phyloP scores from a whole-genome alignment of 2,797 vertebrate genomes.

The Lophotriccus pileatus region DNA sequence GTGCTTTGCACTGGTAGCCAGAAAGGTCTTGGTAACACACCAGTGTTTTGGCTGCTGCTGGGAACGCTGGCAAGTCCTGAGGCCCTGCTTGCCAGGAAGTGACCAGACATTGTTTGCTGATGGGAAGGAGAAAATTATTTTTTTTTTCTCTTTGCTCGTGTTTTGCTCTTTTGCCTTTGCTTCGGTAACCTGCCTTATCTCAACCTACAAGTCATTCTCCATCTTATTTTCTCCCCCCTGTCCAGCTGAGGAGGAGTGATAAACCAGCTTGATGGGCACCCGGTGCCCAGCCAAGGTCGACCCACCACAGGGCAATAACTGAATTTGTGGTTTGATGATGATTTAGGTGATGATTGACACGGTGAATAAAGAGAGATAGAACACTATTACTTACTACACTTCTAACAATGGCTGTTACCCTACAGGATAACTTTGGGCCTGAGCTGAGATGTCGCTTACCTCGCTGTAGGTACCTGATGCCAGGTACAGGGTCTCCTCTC shows the following conservation, averaged over 20 bases:
- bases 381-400: background rate
- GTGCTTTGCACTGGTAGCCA: background rate
- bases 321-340: background rate
- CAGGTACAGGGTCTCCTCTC: background rate
- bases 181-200: background rate
- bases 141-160: background rate
- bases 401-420: background rate
- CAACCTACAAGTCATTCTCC: rapidly evolving
- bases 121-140: background rate
- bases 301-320: background rate
- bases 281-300: background rate
- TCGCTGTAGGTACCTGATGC: background rate
- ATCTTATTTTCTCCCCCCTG: background rate
- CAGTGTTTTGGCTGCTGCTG: background rate
- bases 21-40: background rate
- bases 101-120: background rate
- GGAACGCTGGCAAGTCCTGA: background rate
- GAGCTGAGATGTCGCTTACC: background rate
- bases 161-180: background rate
- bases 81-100: background rate
- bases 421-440: background rate
- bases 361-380: background rate
- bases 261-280: background rate
- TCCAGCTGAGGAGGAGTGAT: background rate
- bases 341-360: background rate